These are phyloP conservation scores for Spizella passerina DNA, from an alignment of 2,797 vertebrate species.

Conservation along the genomic window DNA sequence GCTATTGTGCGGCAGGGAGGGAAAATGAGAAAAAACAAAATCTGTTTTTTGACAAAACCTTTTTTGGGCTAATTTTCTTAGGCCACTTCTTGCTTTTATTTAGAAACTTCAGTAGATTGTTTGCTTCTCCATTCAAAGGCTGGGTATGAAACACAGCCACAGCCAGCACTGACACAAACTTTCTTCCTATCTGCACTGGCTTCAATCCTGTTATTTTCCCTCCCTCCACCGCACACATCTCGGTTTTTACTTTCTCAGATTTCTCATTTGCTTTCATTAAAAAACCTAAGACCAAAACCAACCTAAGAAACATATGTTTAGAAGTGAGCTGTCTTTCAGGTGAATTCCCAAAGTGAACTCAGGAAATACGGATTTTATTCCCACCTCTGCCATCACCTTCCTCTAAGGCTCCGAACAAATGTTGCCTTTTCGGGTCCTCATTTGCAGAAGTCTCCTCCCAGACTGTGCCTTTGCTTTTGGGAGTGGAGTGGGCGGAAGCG, in stretches of 20 bases:
- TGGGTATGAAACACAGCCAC: not conserved
- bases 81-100: not conserved
- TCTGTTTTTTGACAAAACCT: not conserved
- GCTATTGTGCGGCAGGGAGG: not conserved
- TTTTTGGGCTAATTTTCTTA: not conserved
- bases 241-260: not conserved
- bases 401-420: not conserved
- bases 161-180: not conserved
- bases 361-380: not conserved
- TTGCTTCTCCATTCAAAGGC: not conserved
- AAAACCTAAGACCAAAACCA: not conserved
- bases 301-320: not conserved
- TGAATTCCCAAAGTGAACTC: not conserved
- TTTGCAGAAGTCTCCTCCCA: not conserved
- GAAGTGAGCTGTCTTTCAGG: not conserved
- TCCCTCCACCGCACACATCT: not conserved
- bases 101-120: not conserved
- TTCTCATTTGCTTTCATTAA: not conserved
- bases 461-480: not conserved
- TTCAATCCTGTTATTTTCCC: not conserved
- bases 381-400: not conserved
- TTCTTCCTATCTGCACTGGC: not conserved
- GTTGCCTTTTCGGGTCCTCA: rapidly evolving
- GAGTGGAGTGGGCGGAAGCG: not conserved
- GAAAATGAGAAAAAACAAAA: not conserved